Conservation (phyloP, 2,888 invertebrate genomes). For the Acleris literana region DNA sequence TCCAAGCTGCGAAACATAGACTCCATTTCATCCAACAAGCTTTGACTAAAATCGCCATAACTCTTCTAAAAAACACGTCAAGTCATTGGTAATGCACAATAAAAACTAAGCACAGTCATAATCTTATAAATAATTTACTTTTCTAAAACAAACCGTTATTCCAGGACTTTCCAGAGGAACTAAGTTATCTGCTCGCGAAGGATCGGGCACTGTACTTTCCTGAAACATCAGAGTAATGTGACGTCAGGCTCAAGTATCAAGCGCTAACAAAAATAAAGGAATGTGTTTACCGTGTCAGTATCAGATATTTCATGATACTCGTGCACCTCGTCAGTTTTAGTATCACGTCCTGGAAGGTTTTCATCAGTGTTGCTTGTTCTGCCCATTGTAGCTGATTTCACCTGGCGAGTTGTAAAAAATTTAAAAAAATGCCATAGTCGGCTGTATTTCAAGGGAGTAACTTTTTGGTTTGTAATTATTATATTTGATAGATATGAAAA, state of each 20-base stretch:
- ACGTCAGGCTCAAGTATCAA: background rate
- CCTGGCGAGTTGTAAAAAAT: conserved; percentile 47
- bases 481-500: no score
- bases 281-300: conserved; percentile 62
- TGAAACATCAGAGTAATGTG: conserved; percentile 36
- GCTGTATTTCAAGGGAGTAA: no score
- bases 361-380: conserved; percentile 59
- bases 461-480: no score
- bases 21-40: conserved; percentile 94
- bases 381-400: conserved; percentile 66
- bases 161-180: conserved; percentile 56
- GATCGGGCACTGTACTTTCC: conserved; percentile 59
- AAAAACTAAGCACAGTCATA: no score
- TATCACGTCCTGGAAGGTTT: conserved; percentile 12
- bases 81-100: background rate
- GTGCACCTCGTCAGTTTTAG: conserved; percentile 63
- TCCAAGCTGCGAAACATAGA: conserved; percentile 90
- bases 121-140: no score
- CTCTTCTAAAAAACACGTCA: conserved; percentile 56
- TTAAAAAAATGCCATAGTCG: background rate
- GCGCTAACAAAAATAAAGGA: background rate
- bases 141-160: conserved; percentile 50
- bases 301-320: conserved; percentile 78
- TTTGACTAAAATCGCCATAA: conserved; percentile 90
- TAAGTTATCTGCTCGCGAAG: conserved; percentile 48